Conservation (phyloP, 2,113 vertebrate species). For the Thymallus thymallus region DNA sequence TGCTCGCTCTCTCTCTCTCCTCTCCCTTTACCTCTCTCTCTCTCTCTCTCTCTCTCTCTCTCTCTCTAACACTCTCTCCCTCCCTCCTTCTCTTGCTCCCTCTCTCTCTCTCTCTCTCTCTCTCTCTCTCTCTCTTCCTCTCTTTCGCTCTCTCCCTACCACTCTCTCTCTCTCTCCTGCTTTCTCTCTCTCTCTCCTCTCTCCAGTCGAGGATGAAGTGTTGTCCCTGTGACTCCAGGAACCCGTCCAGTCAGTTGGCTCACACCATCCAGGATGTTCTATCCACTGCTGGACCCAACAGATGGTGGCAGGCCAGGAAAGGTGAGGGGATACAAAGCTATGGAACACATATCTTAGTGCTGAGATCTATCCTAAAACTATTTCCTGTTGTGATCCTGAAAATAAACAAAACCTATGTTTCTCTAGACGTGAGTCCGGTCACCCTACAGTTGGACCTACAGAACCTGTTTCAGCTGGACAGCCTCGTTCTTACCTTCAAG, state of each 20-base stretch:
- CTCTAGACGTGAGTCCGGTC: slow-evolving; percentile 75
- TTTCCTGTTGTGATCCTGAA: not conserved
- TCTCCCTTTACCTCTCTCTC: too few species aligned
- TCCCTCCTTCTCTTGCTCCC: not conserved
- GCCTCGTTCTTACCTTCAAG: slow-evolving; percentile 83
- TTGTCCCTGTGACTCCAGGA: slow-evolving; percentile 89
- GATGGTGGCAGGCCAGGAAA: slow-evolving; percentile 94
- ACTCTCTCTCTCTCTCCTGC: too few species aligned
- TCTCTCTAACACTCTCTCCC: too few species aligned
- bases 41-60: too few species aligned
- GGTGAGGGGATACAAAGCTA: slow-evolving; percentile 67
- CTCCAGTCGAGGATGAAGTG: slow-evolving; percentile 85
- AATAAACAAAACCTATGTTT: not conserved
- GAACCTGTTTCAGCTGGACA: slow-evolving; percentile 78
- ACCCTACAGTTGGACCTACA: slow-evolving; percentile 83
- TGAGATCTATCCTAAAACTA: not conserved
- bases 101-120: slow-evolving; percentile 7
- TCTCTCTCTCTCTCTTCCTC: too few species aligned
- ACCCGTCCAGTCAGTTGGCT: slow-evolving; percentile 70
- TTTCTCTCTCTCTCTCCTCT: slow-evolving; percentile 4
- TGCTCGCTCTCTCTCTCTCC: too few species aligned
- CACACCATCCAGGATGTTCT: slow-evolving; percentile 81
- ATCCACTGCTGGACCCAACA: slow-evolving; percentile 65
- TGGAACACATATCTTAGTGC: not conserved
- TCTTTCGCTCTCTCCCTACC: too few species aligned